Evolutionary conservation across 2,113 vertebrate genomes (phyloP), one percentile per base, ranked within the genome.

Genomic region (Sclerurus mexicanus): DNA sequence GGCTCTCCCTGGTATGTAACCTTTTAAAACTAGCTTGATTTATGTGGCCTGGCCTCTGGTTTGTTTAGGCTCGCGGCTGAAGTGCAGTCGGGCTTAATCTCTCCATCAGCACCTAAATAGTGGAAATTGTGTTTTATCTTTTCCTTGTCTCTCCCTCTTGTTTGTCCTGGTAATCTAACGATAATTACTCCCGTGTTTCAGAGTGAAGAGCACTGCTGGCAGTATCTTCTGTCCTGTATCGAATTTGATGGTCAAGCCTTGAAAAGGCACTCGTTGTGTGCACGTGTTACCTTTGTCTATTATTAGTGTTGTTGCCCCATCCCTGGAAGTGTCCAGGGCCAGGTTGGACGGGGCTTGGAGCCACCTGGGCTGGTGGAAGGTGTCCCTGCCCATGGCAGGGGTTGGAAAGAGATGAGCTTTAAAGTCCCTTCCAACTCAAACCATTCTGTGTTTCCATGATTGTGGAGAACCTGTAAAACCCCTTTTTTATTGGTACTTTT

Each of bases 101-200:
- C 79, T 56, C 42, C 1, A 82, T 91, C 75, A 37, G 89, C 72
- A 83, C 76, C 89, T 87, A 79, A 92, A 75, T 37, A 59, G 66
- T 81, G 87, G 90, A 39, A 77, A 84, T 89, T 77, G 64, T 74
- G 72, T 89, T 97, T 93, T 94, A 95, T 94, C 91, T 97, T 68
- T 66, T 89, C 77, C 95, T 87, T 85, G 60, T 52, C 71, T 97
- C 91, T 78, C 66, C 15, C 52, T 55, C 77, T 33, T 60, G 67
- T 91, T 97, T 95, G 93, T 85, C 40, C 80, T 77, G 81, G 89
- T 81, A 72, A 79, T 87, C 78, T 93, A 24, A 69, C 44, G 47
- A 58, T 95, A 89, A 78, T 89, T 91, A 37, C 84, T 93, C 42
- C 77, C 89, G 31, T 49, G 74, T 81, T 78, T 59, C 73, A n/a